Evolutionary conservation across 1,140 invertebrate genomes (phyloP), one percentile per base, ranked within the genome.

Genomic region (Gryon sp.): DNA sequence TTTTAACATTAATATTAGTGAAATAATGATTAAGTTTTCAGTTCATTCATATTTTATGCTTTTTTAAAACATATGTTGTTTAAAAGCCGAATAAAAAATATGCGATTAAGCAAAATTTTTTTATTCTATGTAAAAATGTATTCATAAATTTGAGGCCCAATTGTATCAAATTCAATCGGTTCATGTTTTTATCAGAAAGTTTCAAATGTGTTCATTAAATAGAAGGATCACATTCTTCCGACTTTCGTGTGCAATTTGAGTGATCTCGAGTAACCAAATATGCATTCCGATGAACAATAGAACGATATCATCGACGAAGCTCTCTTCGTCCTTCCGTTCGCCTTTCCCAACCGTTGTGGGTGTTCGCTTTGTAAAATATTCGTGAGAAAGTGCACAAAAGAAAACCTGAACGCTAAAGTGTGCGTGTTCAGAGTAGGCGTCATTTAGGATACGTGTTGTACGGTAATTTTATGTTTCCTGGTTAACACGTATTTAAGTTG

Each of bases 281-380:
- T 43, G 70, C 60, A 65, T 65, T 74, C 32, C 26, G 53, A 74
- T 45, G 43, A 65, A 65, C 59, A 74, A 65, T 59, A 19, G 34
- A 18, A 32, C n/a, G 12, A 34, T 43, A n/a, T 24, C 20, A 43
- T 74, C 60, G 53, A 65, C 48, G 43, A 52, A n/a, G 14, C 26
- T 22, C 24, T 41, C 53, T 41, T 41, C 36, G 60, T 74, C 60
- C 63, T 57, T 72, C 70, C 50, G 59, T 65, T 65, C 30, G 11
- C 45, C 53, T 59, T 65, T 74, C 36, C 30, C 40, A 53, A 53
- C 20, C 40, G 38, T 28, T 43, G 68, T 73, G 43, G 59, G 59
- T 73, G 59, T 73, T 43, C 50, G 50, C 34, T 65, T 73, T 43
- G 59, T 43, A 65, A 73, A 73, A 73, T 73, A 73, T 73, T 73